Evolutionary conservation across 1,140 invertebrate genomes (phyloP).

Genomic region (Belonocnema kinseyi): DNA sequence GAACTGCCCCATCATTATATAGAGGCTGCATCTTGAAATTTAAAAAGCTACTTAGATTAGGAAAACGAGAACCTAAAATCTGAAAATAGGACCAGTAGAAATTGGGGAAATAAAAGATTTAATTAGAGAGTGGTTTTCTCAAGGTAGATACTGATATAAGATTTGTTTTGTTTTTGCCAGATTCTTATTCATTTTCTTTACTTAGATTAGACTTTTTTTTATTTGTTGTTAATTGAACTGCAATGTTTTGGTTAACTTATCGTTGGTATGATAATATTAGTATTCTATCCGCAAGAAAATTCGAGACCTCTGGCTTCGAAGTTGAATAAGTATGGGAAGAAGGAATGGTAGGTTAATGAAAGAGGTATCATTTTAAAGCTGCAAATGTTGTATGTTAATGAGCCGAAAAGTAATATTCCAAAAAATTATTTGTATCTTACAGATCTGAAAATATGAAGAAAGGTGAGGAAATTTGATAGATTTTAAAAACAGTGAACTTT

Average conservation of each 20-base stretch:
- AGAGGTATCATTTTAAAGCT: no score
- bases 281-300: background rate
- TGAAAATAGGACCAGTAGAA: background rate
- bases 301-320: no score
- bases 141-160: background rate
- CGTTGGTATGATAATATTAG: background rate
- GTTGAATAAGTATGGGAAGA: no score
- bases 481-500: no score
- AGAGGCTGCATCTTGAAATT: background rate
- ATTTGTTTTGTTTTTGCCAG: background rate
- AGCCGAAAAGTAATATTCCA: no score
- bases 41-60: background rate
- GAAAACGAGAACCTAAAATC: background rate
- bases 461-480: no score
- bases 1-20: background rate
- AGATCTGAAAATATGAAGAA: no score
- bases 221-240: slow-evolving; percentile 1
- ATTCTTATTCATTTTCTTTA: background rate
- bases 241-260: background rate
- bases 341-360: no score
- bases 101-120: background rate
- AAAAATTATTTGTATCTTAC: no score
- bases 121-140: background rate
- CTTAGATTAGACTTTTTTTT: background rate
- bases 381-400: no score